phyloP scores from a whole-genome alignment of 2,888 invertebrate genomes.

The Idaea aversata region DNA sequence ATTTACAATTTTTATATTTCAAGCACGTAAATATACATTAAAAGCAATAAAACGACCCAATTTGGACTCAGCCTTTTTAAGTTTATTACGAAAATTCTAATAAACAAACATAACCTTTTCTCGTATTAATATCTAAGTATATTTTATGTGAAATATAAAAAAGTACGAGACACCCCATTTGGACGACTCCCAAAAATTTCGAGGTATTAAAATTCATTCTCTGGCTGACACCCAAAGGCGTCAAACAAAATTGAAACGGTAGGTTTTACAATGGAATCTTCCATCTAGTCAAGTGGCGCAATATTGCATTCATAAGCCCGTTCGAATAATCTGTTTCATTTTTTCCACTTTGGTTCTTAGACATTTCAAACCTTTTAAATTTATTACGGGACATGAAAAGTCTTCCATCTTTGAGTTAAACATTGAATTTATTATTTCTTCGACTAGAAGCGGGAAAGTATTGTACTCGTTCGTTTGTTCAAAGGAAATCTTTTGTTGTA shows the following conservation, averaged over 20 bases:
- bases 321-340: constrained; percentile 36
- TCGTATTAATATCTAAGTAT: not conserved
- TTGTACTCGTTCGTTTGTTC: not conserved
- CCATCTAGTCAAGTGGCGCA: constrained; percentile 35
- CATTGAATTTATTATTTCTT: constrained; percentile 3
- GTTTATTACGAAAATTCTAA: not conserved
- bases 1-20: not conserved
- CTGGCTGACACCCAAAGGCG: constrained; percentile 28
- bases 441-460: not conserved
- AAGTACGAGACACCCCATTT: constrained; percentile 11
- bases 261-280: constrained; percentile 21
- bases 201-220: constrained; percentile 35
- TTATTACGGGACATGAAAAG: constrained; percentile 10
- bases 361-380: constrained; percentile 25
- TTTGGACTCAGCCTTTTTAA: not conserved
- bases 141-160: not conserved
- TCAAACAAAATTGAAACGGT: constrained; percentile 33
- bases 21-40: not conserved
- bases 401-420: constrained; percentile 1
- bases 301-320: constrained; percentile 41
- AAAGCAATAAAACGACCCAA: not conserved
- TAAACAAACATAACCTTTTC: not conserved
- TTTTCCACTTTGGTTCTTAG: constrained; percentile 28
- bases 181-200: constrained; percentile 28
- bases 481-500: constrained; percentile 1